Percentiles rank a stretch among this genome's conserved stretches.
Conservation (phyloP, 2,113 vertebrate genomes). For the Enhydra lutris region DNA sequence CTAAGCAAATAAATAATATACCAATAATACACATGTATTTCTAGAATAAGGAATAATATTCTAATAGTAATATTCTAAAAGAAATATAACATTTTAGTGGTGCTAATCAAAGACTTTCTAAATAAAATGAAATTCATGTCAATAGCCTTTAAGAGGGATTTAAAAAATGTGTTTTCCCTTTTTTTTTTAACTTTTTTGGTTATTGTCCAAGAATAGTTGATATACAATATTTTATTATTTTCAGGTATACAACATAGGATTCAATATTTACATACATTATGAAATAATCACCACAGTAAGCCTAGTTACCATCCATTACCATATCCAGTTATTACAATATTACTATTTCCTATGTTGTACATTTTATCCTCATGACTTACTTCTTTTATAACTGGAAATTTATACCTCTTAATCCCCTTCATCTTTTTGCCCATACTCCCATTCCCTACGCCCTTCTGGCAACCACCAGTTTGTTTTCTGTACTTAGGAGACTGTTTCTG, state of each 20-base stretch:
- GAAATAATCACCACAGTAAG: background rate
- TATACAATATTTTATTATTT: too few species aligned
- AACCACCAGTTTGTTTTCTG: background rate
- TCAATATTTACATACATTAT: background rate
- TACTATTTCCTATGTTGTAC: background rate
- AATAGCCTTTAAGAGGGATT: background rate
- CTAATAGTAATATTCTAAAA: background rate
- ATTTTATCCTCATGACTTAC: background rate
- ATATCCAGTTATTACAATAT: background rate
- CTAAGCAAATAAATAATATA: background rate
- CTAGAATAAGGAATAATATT: conserved; percentile 27
- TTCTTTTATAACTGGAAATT: background rate
- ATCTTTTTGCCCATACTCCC: background rate
- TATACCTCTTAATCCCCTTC: background rate
- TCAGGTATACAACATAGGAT: background rate
- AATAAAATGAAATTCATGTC: conserved; percentile 28
- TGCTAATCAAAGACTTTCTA: background rate
- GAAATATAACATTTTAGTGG: background rate
- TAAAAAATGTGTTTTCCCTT: background rate
- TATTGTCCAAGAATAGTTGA: background rate
- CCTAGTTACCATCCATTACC: background rate
- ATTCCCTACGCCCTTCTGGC: background rate
- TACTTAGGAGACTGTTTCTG: background rate
- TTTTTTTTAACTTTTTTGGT: background rate
- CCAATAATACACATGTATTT: background rate